A percentile compares a stretch with the other conserved stretches of the same genome.
Conservation (phyloP, 1,140 invertebrate genomes). For the Drosophila ercepeae region DNA sequence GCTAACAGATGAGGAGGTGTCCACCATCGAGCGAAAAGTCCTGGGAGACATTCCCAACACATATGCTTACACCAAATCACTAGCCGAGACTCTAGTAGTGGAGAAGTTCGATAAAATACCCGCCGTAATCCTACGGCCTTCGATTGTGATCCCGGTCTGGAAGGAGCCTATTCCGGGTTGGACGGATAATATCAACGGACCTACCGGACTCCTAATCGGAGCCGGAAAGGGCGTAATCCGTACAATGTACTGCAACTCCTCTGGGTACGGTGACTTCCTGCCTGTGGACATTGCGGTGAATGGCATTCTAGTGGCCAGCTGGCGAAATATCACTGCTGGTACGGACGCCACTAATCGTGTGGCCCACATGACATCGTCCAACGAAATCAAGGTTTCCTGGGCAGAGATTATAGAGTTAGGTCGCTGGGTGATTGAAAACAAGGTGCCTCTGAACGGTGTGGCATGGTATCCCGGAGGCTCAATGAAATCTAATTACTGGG, state of each 20-base stretch:
- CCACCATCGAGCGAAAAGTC: constrained; percentile 87
- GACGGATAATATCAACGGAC: constrained; percentile 97
- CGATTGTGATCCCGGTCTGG: constrained; percentile 94
- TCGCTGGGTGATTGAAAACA: constrained; percentile 88
- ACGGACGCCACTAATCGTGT: constrained; percentile 84
- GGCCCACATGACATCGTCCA: constrained; percentile 89
- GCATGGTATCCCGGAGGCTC: constrained; percentile 95
- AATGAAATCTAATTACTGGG: constrained; percentile 91
- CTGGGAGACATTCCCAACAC: constrained; percentile 94
- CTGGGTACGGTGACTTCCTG: constrained; percentile 87
- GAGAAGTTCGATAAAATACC: constrained; percentile 91
- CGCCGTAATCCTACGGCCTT: constrained; percentile 93
- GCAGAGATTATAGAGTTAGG: constrained; percentile 93
- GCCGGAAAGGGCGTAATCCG: constrained; percentile 90
- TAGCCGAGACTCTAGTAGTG: constrained; percentile 92
- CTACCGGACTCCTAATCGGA: constrained; percentile 88
- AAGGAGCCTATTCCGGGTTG: constrained; percentile 93
- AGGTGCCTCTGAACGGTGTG: constrained; percentile 90
- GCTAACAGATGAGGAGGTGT: constrained; percentile 92
- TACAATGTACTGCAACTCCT: constrained; percentile 87
- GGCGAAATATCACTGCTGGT: constrained; percentile 85
- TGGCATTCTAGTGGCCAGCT: constrained; percentile 89
- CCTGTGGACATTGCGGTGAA: constrained; percentile 92
- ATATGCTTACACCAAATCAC: constrained; percentile 95
- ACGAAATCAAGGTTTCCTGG: constrained; percentile 93